A percentile compares a stretch with the other conserved stretches of the same genome.
Evolutionary conservation across 2,113 vertebrate genomes (phyloP).

Genomic region (Coregonus clupeaformis): DNA sequence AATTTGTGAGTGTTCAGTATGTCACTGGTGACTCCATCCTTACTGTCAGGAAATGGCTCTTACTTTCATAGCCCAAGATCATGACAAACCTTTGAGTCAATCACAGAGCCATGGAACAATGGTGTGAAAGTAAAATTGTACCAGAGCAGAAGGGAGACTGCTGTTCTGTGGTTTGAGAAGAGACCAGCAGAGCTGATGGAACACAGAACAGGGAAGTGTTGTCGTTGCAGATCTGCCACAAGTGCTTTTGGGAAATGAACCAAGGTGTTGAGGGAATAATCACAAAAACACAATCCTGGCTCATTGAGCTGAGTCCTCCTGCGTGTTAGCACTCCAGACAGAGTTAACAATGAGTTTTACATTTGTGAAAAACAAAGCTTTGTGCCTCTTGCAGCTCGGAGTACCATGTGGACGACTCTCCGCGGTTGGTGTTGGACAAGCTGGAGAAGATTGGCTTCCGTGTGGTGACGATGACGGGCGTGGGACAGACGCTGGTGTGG

Average conservation of each 20-base stretch:
- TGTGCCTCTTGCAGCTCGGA: slow-evolving; percentile 79
- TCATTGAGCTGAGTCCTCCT: neutral
- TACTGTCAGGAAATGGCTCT: too few species aligned
- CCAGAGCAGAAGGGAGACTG: slow-evolving; percentile 10
- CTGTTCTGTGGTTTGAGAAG: slow-evolving; percentile 50
- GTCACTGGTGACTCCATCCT: too few species aligned
- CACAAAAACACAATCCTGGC: slow-evolving; percentile 23
- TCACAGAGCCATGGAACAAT: neutral
- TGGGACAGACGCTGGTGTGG: slow-evolving; percentile 97
- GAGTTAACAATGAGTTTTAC: slow-evolving; percentile 46
- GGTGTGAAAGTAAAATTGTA: neutral
- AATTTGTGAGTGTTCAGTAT: slow-evolving; percentile 86
- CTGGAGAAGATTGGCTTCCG: slow-evolving; percentile 88
- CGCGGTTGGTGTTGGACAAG: slow-evolving; percentile 91
- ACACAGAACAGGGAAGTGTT: slow-evolving; percentile 60
- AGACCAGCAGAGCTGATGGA: slow-evolving; percentile 57
- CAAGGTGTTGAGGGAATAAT: slow-evolving; percentile 66
- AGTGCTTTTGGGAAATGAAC: slow-evolving; percentile 64
- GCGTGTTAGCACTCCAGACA: slow-evolving; percentile 18
- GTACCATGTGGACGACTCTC: slow-evolving; percentile 88
- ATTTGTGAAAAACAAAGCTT: slow-evolving; percentile 24
- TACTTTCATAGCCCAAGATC: neutral
- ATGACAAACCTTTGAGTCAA: neutral
- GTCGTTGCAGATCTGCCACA: slow-evolving; percentile 62
- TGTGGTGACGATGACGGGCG: slow-evolving; percentile 90